These are phyloP conservation scores for Antitype chi DNA, from an alignment of 2,888 invertebrate genomes.

Conservation along the genomic window DNA sequence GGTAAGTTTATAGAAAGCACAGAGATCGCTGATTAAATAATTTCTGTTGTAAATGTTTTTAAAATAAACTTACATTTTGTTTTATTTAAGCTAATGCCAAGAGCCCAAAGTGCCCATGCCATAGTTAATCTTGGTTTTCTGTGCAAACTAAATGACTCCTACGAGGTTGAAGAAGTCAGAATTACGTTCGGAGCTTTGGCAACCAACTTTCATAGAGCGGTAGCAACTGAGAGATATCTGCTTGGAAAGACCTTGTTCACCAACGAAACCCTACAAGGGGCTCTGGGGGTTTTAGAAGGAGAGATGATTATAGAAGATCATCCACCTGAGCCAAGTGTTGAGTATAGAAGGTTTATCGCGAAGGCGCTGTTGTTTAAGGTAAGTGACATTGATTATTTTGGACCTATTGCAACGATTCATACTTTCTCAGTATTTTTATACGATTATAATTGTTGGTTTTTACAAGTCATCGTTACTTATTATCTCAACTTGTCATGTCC, in stretches of 20 bases:
- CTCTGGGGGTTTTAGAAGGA: slow-evolving; percentile 70
- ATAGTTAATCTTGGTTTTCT: slow-evolving; percentile 94
- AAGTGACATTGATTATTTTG: slow-evolving; percentile 24
- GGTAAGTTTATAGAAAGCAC: slow-evolving; percentile 65
- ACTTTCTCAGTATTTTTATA: neutral
- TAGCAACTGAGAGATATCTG: slow-evolving; percentile 86
- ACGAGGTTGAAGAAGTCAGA: slow-evolving; percentile 62
- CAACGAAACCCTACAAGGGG: slow-evolving; percentile 81
- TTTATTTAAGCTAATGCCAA: slow-evolving; percentile 91
- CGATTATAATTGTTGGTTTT: neutral
- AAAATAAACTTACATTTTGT: neutral
- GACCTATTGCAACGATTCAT: neutral
- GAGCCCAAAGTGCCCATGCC: slow-evolving; percentile 93
- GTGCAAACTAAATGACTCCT: slow-evolving; percentile 84
- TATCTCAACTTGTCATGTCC: neutral
- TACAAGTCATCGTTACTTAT: neutral
- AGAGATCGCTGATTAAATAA: neutral
- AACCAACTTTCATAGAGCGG: slow-evolving; percentile 83
- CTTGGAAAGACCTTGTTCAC: slow-evolving; percentile 83
- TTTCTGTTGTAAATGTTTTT: neutral
- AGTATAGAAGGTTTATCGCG: slow-evolving; percentile 91
- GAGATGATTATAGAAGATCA: slow-evolving; percentile 74
- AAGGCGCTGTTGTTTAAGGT: slow-evolving; percentile 92
- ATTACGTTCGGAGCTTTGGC: slow-evolving; percentile 91
- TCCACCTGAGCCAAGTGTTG: slow-evolving; percentile 89